A percentile compares a stretch with the other conserved stretches of the same genome.
Evolutionary conservation across 2,888 invertebrate genomes (phyloP).

Genomic region (Cyrtodaria siliqua): DNA sequence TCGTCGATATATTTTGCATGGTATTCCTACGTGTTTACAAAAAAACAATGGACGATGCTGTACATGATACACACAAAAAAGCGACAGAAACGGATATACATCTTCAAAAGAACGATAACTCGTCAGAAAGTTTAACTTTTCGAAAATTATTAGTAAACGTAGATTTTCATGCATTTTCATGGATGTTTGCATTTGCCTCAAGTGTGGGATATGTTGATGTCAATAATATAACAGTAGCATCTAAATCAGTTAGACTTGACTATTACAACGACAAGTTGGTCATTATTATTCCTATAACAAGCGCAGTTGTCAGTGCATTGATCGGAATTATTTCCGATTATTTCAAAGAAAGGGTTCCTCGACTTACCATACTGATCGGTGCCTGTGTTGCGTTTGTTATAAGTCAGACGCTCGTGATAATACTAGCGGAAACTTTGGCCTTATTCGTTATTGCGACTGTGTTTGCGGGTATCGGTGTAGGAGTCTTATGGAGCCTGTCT

Average conservation of each 20-base stretch:
- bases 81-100: no score
- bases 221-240: slow-evolving; percentile 63
- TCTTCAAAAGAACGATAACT: no score
- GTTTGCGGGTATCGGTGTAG: slow-evolving; percentile 60
- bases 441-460: slow-evolving; percentile 56
- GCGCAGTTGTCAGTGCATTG: slow-evolving; percentile 54
- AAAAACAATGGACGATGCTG: no score
- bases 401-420: slow-evolving; percentile 41
- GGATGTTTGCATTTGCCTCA: slow-evolving; percentile 66
- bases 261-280: slow-evolving; percentile 50
- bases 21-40: slow-evolving; percentile 53
- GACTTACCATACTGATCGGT: slow-evolving; percentile 49
- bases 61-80: no score
- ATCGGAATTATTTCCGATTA: slow-evolving; percentile 63
- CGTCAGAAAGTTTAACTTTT: slow-evolving; percentile 35
- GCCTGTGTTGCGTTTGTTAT: slow-evolving; percentile 40
- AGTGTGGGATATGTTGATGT: slow-evolving; percentile 62
- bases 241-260: slow-evolving; percentile 45
- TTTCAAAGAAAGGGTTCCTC: slow-evolving; percentile 55
- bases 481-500: slow-evolving; percentile 58
- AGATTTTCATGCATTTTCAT: slow-evolving; percentile 58
- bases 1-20: slow-evolving; percentile 63
- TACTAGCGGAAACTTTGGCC: slow-evolving; percentile 36
- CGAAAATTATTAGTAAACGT: slow-evolving; percentile 48
- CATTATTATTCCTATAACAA: slow-evolving; percentile 63